Evolutionary conservation across 2,888 invertebrate species (phyloP).

Genomic region (Diaphora mendica): DNA sequence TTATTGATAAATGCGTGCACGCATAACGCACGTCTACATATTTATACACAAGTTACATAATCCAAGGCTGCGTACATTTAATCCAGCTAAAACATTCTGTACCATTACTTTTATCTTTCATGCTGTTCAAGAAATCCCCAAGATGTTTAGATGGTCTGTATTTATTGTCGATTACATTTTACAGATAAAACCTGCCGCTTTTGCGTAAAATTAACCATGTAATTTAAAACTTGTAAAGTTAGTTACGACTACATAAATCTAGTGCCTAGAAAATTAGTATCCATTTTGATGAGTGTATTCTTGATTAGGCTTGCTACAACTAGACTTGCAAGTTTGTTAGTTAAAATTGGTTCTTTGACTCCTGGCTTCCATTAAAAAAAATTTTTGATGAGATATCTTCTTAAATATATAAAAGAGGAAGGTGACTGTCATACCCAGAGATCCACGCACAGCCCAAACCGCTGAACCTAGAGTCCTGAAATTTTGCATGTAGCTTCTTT

Average conservation of each 20-base stretch:
- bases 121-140: conserved; percentile 23
- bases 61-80: conserved; percentile 21
- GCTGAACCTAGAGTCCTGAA: no score
- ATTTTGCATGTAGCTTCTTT: no score
- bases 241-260: conserved; percentile 27
- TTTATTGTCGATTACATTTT: conserved; percentile 31
- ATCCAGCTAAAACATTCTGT: conserved; percentile 41
- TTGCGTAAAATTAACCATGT: conserved; percentile 47
- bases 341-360: conserved; percentile 1
- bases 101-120: conserved; percentile 28
- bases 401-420: no score
- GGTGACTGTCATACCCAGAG: no score
- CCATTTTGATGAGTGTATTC: conserved; percentile 29
- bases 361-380: background rate
- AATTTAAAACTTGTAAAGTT: conserved; percentile 45
- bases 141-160: conserved; percentile 22
- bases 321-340: conserved; percentile 14
- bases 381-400: background rate
- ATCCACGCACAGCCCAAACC: no score
- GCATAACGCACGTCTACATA: conserved; percentile 5
- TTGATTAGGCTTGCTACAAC: conserved; percentile 18
- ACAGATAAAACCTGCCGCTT: conserved; percentile 46
- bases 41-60: conserved; percentile 8
- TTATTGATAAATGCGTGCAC: conserved; percentile 14
- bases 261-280: conserved; percentile 27